phyloP scores from a whole-genome alignment of 1,140 invertebrate genomes.

The Ostrea edulis region DNA sequence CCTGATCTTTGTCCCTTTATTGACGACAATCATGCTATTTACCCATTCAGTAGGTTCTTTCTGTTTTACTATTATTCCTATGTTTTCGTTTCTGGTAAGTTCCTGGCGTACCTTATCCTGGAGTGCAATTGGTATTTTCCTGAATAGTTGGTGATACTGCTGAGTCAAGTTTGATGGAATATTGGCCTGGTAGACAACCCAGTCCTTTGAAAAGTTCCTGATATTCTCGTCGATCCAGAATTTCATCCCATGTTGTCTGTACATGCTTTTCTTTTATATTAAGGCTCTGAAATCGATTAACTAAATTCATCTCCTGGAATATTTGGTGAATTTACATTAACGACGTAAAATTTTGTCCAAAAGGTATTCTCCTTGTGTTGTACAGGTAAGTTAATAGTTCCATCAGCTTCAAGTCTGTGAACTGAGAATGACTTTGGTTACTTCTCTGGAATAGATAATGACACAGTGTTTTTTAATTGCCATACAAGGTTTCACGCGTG shows the following conservation, averaged over 20 bases:
- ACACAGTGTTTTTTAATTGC: too few species aligned
- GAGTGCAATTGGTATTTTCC: slow-evolving; percentile 66
- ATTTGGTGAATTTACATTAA: too few species aligned
- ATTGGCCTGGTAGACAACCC: slow-evolving; percentile 44
- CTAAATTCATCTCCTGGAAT: too few species aligned
- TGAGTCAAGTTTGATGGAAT: slow-evolving; percentile 64
- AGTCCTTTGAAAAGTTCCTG: slow-evolving; percentile 56
- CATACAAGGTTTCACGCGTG: too few species aligned
- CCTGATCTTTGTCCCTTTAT: slow-evolving; percentile 72
- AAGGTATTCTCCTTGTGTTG: too few species aligned
- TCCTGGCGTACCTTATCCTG: slow-evolving; percentile 49
- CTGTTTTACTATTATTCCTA: slow-evolving; percentile 59
- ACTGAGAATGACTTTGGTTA: too few species aligned
- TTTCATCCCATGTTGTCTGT: slow-evolving; percentile 1
- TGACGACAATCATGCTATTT: slow-evolving; percentile 78
- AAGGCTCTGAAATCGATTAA: too few species aligned
- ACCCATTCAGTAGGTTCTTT: slow-evolving; percentile 80
- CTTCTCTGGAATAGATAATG: too few species aligned
- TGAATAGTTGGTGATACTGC: slow-evolving; percentile 58
- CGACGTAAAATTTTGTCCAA: too few species aligned
- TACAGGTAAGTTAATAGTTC: too few species aligned
- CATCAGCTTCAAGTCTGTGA: too few species aligned
- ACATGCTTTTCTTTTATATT: not conserved
- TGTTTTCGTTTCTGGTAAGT: slow-evolving; percentile 41
- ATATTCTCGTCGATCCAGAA: too few species aligned